Evolutionary conservation across 2,888 invertebrate species (phyloP), one percentile per base, ranked within the genome.

Genomic region (Galeopsomyia nigrocyanea): DNA sequence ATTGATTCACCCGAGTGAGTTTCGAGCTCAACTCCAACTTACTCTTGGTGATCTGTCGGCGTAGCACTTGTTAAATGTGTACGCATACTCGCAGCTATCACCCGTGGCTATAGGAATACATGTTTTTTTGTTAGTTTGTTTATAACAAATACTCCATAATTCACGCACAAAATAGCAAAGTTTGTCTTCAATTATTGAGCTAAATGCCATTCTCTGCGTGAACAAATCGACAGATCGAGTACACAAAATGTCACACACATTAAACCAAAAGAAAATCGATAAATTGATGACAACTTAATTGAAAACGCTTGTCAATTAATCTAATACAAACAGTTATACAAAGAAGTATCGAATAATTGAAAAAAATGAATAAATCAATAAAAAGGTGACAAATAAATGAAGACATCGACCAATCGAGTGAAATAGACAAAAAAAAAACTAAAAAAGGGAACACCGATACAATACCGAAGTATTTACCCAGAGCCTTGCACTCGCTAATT

Each of bases 41-140:
- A 84, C 84, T 77, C 78, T 81, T 16, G 84, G 84, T 16, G 84
- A 84, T 68, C 75, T 66, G 74, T 77, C 75, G 19, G 84, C 82
- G 68, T 84, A 85, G 74, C 86, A 86, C 73, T 81, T 82, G 75
- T 86, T 86, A 77, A 86, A 85, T 51, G 79, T 80, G 71, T 83
- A 85, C 21, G 86, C 86, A 69, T 84, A 83, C 55, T 85, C 82
- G 77, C 86, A 86, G 61, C 82, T 80, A 69, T 86, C 84, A 3
- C 83, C 82, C 6, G 81, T 82, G 3, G 81, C 86, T 86, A 75
- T 16, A 77, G 78, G 68, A 57, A 22, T 67, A 50, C 0, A 13
- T n/a, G 21, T 31, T 50, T 22, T 56, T 13, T 60, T 51, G 13
- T 14, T 17, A 14, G 10, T 60, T 46, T 9, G 26, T 56, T 22